A percentile compares a stretch with the other conserved stretches of the same genome.
phyloP scores from a whole-genome alignment of 2,113 vertebrate genomes.

The Brachypodius melanocephalos region DNA sequence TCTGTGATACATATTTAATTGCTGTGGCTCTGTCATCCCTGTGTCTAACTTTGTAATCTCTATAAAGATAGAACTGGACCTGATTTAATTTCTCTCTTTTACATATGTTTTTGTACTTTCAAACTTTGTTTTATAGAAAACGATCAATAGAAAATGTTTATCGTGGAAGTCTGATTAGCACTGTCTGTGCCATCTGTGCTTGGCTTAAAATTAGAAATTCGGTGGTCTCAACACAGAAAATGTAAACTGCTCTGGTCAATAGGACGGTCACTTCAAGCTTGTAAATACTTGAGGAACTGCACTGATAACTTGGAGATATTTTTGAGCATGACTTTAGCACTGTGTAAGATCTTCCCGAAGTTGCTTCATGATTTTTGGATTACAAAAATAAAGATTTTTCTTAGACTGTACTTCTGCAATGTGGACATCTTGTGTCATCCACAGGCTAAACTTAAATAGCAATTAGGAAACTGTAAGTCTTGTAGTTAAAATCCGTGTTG shows the following conservation, averaged over 20 bases:
- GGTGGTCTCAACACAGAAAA: background rate
- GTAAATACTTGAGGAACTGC: background rate
- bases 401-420: background rate
- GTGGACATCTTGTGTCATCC: background rate
- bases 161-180: background rate
- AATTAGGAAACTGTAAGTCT: background rate
- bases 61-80: background rate
- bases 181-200: background rate
- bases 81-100: background rate
- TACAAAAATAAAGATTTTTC: background rate
- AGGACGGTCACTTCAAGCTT: background rate
- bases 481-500: background rate
- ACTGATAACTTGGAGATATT: background rate
- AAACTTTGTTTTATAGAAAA: background rate
- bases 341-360: background rate
- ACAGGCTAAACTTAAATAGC: background rate
- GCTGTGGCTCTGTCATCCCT: background rate
- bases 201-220: background rate
- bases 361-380: background rate
- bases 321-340: background rate
- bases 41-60: background rate
- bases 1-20: background rate
- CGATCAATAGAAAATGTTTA: background rate
- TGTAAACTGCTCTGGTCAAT: background rate
- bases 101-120: background rate